Evolutionary conservation across 2,888 invertebrate species (phyloP).

Genomic region (Pandemis heparana): DNA sequence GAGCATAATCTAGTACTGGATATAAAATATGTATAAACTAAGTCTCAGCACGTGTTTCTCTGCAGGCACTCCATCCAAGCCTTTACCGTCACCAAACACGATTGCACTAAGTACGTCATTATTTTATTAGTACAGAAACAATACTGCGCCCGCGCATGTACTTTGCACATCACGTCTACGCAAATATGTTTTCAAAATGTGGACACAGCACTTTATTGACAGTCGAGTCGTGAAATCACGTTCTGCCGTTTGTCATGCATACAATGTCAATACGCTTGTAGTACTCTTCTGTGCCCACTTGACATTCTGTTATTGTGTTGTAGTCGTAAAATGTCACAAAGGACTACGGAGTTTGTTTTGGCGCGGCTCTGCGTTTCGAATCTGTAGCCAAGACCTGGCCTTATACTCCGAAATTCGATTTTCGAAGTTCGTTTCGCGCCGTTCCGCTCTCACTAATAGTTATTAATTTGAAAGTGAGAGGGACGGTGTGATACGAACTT

Average conservation of each 20-base stretch:
- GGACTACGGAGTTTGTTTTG: neutral
- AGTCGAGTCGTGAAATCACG: constrained; percentile 22
- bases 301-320: constrained; percentile 4
- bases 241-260: constrained; percentile 6
- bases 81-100: neutral
- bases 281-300: neutral
- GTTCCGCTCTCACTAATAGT: too few species aligned
- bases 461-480: too few species aligned
- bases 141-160: constrained; percentile 12
- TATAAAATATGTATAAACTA: neutral
- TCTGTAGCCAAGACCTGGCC: neutral
- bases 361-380: neutral
- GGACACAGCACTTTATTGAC: constrained; percentile 27
- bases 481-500: too few species aligned
- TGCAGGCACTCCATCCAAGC: neutral
- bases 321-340: neutral
- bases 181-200: constrained; percentile 21
- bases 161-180: constrained; percentile 29
- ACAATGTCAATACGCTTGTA: constrained; percentile 9
- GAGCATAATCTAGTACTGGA: too few species aligned
- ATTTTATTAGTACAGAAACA: constrained; percentile 23
- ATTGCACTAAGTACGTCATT: constrained; percentile 27
- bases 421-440: too few species aligned
- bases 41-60: neutral
- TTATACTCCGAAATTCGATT: too few species aligned